phyloP scores from a whole-genome alignment of 2,888 invertebrate species.

The Drosophila colorata region DNA sequence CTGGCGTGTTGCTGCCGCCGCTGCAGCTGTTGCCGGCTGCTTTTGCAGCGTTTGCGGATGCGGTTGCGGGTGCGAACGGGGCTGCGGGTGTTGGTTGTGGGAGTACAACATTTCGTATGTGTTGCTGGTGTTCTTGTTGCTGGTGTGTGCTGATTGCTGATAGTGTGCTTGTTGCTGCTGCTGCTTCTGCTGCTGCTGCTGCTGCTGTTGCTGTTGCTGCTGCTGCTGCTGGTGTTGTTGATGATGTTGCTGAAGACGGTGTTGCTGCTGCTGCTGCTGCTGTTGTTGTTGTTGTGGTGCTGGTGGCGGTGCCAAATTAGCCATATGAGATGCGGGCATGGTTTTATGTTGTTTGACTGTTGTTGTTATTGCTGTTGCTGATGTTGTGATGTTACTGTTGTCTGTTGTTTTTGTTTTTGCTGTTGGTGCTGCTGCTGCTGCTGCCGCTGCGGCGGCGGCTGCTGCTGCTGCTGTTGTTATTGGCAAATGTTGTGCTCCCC shows the following conservation, averaged over 20 bases:
- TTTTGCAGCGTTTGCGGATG: conserved; percentile 1
- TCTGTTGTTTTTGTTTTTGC: conserved; percentile 27
- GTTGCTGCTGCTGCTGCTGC: conserved; percentile 56
- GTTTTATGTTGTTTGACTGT: conserved; percentile 43
- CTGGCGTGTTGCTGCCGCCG: conserved; percentile 42
- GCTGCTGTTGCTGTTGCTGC: conserved; percentile 51
- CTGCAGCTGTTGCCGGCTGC: conserved; percentile 22
- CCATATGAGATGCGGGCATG: too few relatives aligned
- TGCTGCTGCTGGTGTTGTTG: conserved; percentile 28
- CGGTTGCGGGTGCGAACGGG: conserved; percentile 30
- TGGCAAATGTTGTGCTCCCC: conserved; percentile 85
- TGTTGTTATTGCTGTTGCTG: conserved; percentile 49
- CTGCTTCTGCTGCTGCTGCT: conserved; percentile 54
- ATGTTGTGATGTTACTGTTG: conserved; percentile 41
- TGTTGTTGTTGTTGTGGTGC: conserved; percentile 48
- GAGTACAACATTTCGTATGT: conserved; percentile 85
- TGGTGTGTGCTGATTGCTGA: conserved; percentile 44
- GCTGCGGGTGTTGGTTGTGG: conserved; percentile 74
- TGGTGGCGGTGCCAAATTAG: conserved; percentile 27
- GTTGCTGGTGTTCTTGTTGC: conserved; percentile 60
- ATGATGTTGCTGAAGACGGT: conserved; percentile 35
- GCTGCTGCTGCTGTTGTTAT: conserved; percentile 68
- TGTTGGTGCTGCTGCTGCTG: conserved; percentile 22
- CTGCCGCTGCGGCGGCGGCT: conserved; percentile 61
- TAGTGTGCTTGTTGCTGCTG: conserved; percentile 29